phyloP scores from a whole-genome alignment of 2,797 vertebrate genomes.

The Momotus momota region DNA sequence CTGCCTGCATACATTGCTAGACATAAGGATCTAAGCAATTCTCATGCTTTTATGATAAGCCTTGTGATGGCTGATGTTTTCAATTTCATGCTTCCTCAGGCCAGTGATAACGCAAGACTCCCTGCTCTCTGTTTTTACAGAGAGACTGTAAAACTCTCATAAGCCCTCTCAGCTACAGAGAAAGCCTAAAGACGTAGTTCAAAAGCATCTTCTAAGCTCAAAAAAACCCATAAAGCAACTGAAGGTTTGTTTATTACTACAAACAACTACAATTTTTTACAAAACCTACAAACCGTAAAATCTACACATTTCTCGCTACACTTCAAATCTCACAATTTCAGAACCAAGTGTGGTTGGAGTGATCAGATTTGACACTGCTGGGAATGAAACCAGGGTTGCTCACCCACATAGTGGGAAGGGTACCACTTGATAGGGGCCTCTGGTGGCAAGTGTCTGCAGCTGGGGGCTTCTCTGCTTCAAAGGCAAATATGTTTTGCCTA shows the following conservation, averaged over 20 bases:
- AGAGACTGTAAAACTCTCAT: background rate
- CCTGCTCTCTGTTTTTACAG: background rate
- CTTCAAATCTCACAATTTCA: background rate
- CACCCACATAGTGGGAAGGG: background rate
- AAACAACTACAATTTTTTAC: background rate
- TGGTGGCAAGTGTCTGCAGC: background rate
- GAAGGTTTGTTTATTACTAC: background rate
- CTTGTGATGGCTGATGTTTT: background rate
- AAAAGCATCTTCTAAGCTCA: background rate
- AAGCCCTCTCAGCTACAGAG: background rate
- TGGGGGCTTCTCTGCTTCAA: background rate
- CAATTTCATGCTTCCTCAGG: constrained; percentile 15
- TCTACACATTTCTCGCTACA: background rate
- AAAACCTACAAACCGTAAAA: background rate
- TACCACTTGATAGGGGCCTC: background rate
- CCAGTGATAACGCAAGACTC: background rate
- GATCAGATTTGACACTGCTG: background rate
- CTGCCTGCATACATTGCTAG: background rate
- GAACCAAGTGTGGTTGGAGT: background rate
- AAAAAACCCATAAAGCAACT: background rate
- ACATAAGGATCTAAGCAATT: background rate
- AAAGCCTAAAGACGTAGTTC: background rate
- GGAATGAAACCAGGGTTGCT: fast-evolving
- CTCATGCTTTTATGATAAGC: background rate
- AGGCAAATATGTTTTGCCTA: background rate